A percentile compares a stretch with the other conserved stretches of the same genome.
These are phyloP conservation scores for Cyphomyrmex costatus DNA, from an alignment of 1,140 invertebrate species.

Conservation along the genomic window DNA sequence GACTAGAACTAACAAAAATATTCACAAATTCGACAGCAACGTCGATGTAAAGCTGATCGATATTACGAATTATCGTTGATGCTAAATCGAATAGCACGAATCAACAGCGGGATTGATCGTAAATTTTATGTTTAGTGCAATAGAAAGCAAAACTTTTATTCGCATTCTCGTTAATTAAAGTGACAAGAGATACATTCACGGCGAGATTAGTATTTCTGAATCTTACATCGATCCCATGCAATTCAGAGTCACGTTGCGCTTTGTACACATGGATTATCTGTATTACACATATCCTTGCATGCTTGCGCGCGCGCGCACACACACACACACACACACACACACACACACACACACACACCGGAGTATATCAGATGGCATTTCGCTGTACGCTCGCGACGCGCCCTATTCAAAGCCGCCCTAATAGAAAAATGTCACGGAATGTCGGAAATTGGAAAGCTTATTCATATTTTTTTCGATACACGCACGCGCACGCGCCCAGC, in stretches of 20 bases:
- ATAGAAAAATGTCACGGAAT: constrained; percentile 86
- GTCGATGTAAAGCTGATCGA: background rate
- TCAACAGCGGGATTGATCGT: background rate
- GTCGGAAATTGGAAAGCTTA: constrained; percentile 87
- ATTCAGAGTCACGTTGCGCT: background rate
- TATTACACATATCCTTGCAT: background rate
- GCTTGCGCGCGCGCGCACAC: constrained; percentile 75
- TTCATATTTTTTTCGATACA: constrained; percentile 86
- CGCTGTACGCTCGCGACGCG: constrained; percentile 82
- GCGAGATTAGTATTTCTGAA: background rate
- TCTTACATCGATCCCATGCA: background rate
- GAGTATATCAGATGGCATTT: constrained; percentile 85
- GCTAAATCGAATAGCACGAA: background rate
- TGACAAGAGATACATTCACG: background rate
- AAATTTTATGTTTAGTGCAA: background rate
- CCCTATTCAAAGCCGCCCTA: constrained; percentile 85
- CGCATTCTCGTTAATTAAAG: background rate
- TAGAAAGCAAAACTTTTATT: background rate
- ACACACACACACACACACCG: constrained; percentile 80
- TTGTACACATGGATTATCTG: background rate
- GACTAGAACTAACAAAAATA: background rate
- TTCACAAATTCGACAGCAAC: background rate
- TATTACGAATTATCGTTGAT: background rate
- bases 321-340: too few relatives aligned
- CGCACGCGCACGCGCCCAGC: constrained; percentile 61